Evolutionary conservation across 2,888 invertebrate genomes (phyloP).

Genomic region (Tortrix viridana): DNA sequence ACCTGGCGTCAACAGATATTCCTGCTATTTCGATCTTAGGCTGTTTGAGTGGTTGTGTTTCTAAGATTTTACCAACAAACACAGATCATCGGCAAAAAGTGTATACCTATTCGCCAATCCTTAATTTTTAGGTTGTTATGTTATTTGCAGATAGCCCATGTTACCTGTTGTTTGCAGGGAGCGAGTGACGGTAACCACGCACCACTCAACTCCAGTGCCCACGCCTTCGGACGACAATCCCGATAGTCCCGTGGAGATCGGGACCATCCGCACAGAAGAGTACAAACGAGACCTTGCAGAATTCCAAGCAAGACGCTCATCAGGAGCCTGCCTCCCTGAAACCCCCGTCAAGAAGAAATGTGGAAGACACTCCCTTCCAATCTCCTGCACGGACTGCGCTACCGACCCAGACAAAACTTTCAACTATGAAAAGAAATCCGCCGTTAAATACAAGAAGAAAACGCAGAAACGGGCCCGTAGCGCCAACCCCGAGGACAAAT

Average conservation of each 20-base stretch:
- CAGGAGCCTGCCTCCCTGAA: conserved; percentile 53
- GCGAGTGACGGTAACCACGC: conserved; percentile 72
- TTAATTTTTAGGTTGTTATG: not conserved
- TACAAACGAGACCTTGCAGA: conserved; percentile 79
- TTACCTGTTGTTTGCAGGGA: conserved; percentile 57
- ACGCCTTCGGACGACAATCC: conserved; percentile 48
- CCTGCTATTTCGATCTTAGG: too few relatives aligned
- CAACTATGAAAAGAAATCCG: conserved; percentile 77
- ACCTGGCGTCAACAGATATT: too few relatives aligned
- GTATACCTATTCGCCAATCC: not conserved
- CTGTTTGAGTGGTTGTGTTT: too few relatives aligned
- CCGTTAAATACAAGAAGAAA: conserved; percentile 70
- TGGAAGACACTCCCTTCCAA: conserved; percentile 71
- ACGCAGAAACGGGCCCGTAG: conserved; percentile 58
- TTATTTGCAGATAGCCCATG: not conserved
- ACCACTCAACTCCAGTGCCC: conserved; percentile 56
- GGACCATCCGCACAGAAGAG: conserved; percentile 76
- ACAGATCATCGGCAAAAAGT: too few relatives aligned
- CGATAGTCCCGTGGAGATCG: conserved; percentile 55
- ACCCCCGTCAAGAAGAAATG: conserved; percentile 72
- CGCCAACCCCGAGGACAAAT: conserved; percentile 58
- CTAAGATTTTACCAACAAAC: too few relatives aligned
- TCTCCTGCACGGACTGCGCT: conserved; percentile 72
- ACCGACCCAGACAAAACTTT: conserved; percentile 70
- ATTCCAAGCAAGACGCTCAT: conserved; percentile 75